Conservation (phyloP, 1,140 invertebrate species). For the Pemphigus obesinymphae region DNA sequence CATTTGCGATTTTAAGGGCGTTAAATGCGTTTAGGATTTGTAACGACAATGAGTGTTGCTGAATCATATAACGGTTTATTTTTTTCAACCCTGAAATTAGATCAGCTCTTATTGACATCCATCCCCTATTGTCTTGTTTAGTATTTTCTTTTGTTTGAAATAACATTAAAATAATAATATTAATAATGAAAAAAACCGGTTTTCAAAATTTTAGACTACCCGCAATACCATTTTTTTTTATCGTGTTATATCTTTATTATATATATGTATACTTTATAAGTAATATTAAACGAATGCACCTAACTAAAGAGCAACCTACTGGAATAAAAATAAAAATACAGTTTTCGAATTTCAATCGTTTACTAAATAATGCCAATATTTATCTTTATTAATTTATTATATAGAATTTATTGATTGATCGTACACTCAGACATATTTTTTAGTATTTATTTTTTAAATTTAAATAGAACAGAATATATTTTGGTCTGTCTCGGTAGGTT, state of each 20-base stretch:
- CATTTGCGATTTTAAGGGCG: slow-evolving; percentile 38
- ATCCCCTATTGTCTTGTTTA: background rate
- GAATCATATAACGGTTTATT: slow-evolving; percentile 25
- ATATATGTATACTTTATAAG: background rate
- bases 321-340: too few species aligned
- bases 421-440: too few species aligned
- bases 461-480: background rate
- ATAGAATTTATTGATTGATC: too few species aligned
- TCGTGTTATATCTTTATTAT: background rate
- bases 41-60: slow-evolving; percentile 18
- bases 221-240: background rate
- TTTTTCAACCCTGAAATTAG: slow-evolving; percentile 13
- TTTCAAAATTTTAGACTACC: background rate
- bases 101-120: background rate
- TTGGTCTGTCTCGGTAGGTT: background rate
- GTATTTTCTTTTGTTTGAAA: background rate
- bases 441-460: background rate
- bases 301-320: too few species aligned
- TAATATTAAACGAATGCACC: background rate
- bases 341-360: too few species aligned
- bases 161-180: background rate
- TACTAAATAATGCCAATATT: background rate
- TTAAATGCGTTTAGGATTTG: slow-evolving; percentile 32
- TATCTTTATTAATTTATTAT: background rate
- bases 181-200: background rate